A percentile compares a stretch with the other conserved stretches of the same genome.
These are phyloP conservation scores for Apodemus speciosus DNA, from an alignment of 2,113 vertebrate species.

Conservation along the genomic window DNA sequence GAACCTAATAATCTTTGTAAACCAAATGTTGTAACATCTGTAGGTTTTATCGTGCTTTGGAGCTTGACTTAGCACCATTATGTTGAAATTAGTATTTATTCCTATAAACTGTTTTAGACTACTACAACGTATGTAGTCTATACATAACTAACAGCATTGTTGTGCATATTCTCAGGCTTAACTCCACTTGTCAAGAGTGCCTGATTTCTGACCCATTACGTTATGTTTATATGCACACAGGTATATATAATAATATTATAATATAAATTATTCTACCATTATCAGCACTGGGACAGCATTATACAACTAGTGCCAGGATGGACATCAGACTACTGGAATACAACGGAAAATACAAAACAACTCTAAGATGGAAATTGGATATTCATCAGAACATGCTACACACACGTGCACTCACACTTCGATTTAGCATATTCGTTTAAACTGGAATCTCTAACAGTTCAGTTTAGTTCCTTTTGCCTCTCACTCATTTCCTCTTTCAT, in stretches of 20 bases:
- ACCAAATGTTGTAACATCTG: neutral
- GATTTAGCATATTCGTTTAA: constrained; percentile 5
- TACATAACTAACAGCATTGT: neutral
- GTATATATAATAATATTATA: neutral
- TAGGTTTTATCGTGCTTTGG: neutral
- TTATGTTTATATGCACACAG: neutral
- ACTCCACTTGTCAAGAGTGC: neutral
- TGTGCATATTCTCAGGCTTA: neutral
- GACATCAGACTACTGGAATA: neutral
- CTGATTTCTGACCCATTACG: neutral
- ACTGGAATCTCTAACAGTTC: neutral
- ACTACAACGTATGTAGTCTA: neutral
- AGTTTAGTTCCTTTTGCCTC: neutral
- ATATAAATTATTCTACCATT: neutral
- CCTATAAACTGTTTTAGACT: neutral
- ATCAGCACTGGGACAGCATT: neutral
- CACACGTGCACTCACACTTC: too few species aligned
- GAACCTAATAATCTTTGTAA: neutral
- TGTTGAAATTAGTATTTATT: neutral
- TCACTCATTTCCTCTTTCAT: neutral
- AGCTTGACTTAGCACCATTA: neutral
- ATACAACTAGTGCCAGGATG: neutral
- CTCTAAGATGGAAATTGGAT: neutral
- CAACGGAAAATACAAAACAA: neutral
- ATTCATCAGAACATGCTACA: neutral